Base-by-base conservation (phyloP, 2,888 invertebrate genomes). In the Agonum fuliginosum region DNA sequence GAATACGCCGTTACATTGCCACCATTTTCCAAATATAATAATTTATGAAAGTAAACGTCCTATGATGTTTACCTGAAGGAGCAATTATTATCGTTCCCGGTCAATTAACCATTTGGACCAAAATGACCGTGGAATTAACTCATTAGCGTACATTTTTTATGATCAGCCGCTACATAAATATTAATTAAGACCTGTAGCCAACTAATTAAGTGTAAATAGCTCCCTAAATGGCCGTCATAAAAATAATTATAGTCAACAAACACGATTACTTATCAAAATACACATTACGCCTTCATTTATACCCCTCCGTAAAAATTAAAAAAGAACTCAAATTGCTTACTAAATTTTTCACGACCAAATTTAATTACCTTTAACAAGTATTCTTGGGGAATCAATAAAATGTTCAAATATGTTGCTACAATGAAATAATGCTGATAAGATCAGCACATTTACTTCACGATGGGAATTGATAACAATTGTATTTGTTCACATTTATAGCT, bases 201-300 rank as follows among this genome's bases (percentile, higher is more conserved):
- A n/a, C 58, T 73, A 73, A 73, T 73, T 73, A 62, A 58, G 43
- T 62, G 73, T 73, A 62, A 73, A 73, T 73, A 58, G 62, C 73
- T 24, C 62, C n/a, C 43, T 62, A 73, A 58, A 62, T 43, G 43
- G 62, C 62, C 62, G 27, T 43, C 54, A 43, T 62, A 62, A 73
- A 73, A 73, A 73, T 73, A 62, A 73, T 73, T 62, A 72, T 30
- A 54, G 48, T 72, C 54, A 30, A 72, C 72, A 72, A 72, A 62
- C 43, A 73, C 62, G 73, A 73, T 73, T 73, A 73, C 73, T 73
- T 62, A 73, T 73, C 73, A 73, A 73, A 73, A 73, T 73, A 73
- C 41, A 58, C 62, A 73, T 54, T 73, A 58, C 43, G 41, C 51
- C 27, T 73, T 46, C 27, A 43, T 73, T 73, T 48, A 30, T 37